Evolutionary conservation across 2,113 vertebrate genomes (phyloP).

Genomic region (Centropus bengalensis): DNA sequence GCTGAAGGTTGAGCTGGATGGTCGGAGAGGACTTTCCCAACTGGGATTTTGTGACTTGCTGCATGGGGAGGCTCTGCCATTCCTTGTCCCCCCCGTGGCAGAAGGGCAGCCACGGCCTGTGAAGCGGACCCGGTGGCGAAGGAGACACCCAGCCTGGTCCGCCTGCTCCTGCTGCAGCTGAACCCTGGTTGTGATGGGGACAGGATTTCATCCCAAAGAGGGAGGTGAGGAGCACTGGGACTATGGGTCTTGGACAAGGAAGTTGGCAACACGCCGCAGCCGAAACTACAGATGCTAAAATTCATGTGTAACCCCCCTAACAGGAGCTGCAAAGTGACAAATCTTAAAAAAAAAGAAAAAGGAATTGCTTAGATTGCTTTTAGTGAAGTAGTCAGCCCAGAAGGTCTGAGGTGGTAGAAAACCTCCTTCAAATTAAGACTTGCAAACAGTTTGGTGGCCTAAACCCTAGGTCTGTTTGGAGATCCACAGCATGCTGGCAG

Average conservation of each 20-base stretch:
- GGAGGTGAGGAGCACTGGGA: too few relatives aligned
- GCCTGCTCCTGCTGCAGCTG: rapidly evolving
- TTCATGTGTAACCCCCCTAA: background rate
- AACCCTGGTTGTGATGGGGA: rapidly evolving
- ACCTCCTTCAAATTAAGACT: rapidly evolving
- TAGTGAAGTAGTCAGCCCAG: background rate
- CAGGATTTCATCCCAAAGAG: background rate
- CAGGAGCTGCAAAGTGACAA: background rate
- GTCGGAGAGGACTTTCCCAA: too few relatives aligned
- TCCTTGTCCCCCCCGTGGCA: background rate
- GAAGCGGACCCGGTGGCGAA: background rate
- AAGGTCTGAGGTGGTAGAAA: background rate
- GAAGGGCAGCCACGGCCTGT: background rate
- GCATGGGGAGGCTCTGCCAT: rapidly evolving
- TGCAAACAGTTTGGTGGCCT: background rate
- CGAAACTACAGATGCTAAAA: too few relatives aligned
- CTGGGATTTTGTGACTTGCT: too few relatives aligned
- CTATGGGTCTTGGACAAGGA: rapidly evolving
- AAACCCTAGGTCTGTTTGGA: too few relatives aligned
- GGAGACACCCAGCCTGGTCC: too few relatives aligned
- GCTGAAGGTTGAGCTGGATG: too few relatives aligned
- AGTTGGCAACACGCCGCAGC: rapidly evolving
- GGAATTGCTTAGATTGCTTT: background rate
- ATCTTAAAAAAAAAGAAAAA: background rate
- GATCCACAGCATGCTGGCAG: rapidly evolving